Base-by-base conservation (phyloP, 1,140 invertebrate species). In the Pseudomyrmex flavicornis region DNA sequence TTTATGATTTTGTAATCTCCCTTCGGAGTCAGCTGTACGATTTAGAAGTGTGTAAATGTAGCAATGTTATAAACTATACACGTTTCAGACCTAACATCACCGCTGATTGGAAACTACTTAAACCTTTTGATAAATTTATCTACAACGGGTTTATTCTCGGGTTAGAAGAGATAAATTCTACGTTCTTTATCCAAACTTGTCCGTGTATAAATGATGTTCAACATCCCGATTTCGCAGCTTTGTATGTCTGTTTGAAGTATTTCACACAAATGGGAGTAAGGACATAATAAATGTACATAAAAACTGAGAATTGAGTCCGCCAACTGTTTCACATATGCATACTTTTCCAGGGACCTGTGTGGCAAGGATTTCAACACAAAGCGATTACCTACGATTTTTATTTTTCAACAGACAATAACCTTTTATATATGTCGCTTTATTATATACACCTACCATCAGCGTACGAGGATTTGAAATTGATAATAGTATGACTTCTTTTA, bases 181-280 rank as follows among this genome's bases (percentile, higher is more conserved):
- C 17, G 17, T 17, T 17, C 17, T 17, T 17, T 0, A 0, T 17
- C 17, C 17, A 17, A 17, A 17, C 17, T 17, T 17, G 17, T 17
- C 17, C 17, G 17, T 17, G 17, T 17, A 17, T 17, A 17, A 17
- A 17, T 17, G 17, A 17, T 17, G 17, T 17, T 17, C 17, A 17
- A 17, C 17, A 17, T 17, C 17, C 17, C 17, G 17, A 17, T 17
- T 17, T 17, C 17, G 17, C 17, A 17, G 17, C 97, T 56, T 93
- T 98, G 15, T 93, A 97, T 70, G 96, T 98, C 35, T 97, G 97
- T 76, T 94, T 98, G 61, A 97, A 98, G 92, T 99, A 98, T 94
- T 96, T 99, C 58, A 97, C 96, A 13, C 98, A 98, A 94, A 94
- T 97, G 0, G 98, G 98, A 95, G 97, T 97, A 92, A 86, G 84